These are phyloP conservation scores for Enteromius treurensis DNA, from an alignment of 2,797 vertebrate species.

Conservation along the genomic window DNA sequence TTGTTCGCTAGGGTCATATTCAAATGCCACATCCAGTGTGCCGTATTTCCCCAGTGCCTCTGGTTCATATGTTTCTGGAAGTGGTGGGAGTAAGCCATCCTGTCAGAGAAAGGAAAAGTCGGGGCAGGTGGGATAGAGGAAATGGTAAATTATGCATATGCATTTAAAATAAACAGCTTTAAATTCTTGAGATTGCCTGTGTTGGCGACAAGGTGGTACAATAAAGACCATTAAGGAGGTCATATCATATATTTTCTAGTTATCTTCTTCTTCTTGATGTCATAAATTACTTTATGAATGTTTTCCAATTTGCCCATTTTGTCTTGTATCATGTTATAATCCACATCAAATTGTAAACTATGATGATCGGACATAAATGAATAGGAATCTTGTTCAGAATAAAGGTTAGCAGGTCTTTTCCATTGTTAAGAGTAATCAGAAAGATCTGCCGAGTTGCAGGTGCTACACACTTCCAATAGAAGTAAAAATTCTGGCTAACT, in stretches of 20 bases:
- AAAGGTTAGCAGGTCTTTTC: not conserved
- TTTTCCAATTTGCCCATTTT: not conserved
- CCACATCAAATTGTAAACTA: not conserved
- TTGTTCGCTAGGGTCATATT: slow-evolving; percentile 94
- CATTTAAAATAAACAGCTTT: slow-evolving; percentile 13
- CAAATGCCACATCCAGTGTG: slow-evolving; percentile 96
- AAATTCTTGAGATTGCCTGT: slow-evolving; percentile 27
- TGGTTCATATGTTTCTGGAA: slow-evolving; percentile 91
- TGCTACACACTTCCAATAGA: not conserved
- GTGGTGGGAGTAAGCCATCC: slow-evolving; percentile 85
- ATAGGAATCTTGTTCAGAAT: not conserved
- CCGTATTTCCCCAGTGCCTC: slow-evolving; percentile 94
- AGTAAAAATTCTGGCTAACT: not conserved
- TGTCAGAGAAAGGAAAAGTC: slow-evolving; percentile 44
- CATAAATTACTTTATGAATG: not conserved
- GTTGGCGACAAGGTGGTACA: slow-evolving; percentile 12
- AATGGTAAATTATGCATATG: not conserved
- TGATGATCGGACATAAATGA: not conserved
- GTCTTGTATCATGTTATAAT: not conserved
- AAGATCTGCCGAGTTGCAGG: not conserved
- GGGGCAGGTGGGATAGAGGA: slow-evolving; percentile 68
- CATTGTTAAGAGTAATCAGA: not conserved
- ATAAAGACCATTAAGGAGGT: not conserved
- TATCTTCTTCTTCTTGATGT: not conserved
- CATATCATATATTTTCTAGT: not conserved